These are phyloP conservation scores for Mionectes macconnelli DNA, from an alignment of 2,113 vertebrate species.

Conservation along the genomic window DNA sequence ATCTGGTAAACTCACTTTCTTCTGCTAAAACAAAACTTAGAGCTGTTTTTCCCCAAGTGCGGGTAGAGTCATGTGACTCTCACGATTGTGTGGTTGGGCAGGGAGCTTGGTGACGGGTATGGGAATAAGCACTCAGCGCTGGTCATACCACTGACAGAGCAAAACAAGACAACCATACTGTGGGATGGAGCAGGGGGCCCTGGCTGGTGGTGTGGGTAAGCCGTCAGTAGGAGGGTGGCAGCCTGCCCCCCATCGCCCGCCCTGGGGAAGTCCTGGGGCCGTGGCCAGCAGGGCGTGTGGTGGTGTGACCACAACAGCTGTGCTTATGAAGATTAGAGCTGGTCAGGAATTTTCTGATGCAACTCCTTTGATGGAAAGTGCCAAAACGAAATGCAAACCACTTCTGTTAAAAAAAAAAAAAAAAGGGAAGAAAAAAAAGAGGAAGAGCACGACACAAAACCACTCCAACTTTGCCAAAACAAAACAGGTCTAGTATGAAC, in stretches of 20 bases:
- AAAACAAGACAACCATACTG: rapidly evolving
- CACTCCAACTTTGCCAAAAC: slow-evolving; percentile 4
- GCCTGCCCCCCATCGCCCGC: rapidly evolving
- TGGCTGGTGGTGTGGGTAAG: rapidly evolving
- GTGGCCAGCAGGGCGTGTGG: background rate
- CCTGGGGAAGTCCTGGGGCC: background rate
- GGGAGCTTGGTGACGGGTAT: background rate
- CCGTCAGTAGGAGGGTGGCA: background rate
- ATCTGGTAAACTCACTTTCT: background rate
- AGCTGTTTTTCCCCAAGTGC: background rate
- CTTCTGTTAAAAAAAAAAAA: background rate
- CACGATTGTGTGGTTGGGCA: rapidly evolving
- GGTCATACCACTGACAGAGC: rapidly evolving
- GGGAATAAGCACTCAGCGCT: background rate
- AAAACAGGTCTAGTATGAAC: slow-evolving; percentile 28
- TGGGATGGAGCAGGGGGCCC: background rate
- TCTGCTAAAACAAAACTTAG: background rate
- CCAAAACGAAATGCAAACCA: background rate
- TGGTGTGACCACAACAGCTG: slow-evolving; percentile 20
- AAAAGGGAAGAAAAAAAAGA: background rate
- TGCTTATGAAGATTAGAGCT: background rate
- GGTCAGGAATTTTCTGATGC: slow-evolving; percentile 61
- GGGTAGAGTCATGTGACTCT: background rate
- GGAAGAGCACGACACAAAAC: background rate
- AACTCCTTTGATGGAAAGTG: slow-evolving; percentile 47